phyloP scores from a whole-genome alignment of 2,888 invertebrate genomes.

The Caenorhabditis sp. region DNA sequence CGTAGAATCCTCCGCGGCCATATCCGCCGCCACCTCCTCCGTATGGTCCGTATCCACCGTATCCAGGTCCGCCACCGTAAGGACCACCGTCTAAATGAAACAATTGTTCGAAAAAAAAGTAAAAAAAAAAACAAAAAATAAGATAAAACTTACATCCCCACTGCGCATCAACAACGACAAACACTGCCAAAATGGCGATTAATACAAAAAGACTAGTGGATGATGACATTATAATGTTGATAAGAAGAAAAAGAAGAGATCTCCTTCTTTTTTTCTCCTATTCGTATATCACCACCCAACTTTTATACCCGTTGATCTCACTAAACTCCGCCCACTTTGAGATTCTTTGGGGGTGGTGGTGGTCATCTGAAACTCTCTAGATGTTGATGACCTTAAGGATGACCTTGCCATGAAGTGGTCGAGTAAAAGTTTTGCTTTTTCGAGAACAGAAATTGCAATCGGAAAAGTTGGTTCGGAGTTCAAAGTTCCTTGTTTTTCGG shows the following conservation, averaged over 20 bases:
- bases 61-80: slow-evolving; percentile 12
- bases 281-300: slow-evolving; percentile 9
- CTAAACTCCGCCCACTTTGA: slow-evolving; percentile 30
- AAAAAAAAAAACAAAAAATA: not conserved
- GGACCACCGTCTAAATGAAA: slow-evolving; percentile 18
- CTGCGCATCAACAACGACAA: slow-evolving; percentile 28
- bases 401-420: slow-evolving; percentile 3
- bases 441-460: not conserved
- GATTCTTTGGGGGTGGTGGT: not conserved
- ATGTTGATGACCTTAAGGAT: not conserved
- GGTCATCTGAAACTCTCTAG: not conserved
- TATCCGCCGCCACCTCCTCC: not conserved
- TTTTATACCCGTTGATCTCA: slow-evolving; percentile 21
- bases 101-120: not conserved
- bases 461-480: too few relatives aligned
- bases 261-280: too few relatives aligned
- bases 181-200: slow-evolving; percentile 27
- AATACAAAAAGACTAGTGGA: slow-evolving; percentile 29
- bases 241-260: too few relatives aligned
- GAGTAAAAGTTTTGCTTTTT: not conserved
- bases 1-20: not conserved
- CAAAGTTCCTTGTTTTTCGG: not conserved
- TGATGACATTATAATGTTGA: slow-evolving; percentile 25
- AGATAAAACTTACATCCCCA: slow-evolving; percentile 29
- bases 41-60: not conserved